Conservation (phyloP, 2,113 vertebrate species). For the Cisticola juncidis region DNA sequence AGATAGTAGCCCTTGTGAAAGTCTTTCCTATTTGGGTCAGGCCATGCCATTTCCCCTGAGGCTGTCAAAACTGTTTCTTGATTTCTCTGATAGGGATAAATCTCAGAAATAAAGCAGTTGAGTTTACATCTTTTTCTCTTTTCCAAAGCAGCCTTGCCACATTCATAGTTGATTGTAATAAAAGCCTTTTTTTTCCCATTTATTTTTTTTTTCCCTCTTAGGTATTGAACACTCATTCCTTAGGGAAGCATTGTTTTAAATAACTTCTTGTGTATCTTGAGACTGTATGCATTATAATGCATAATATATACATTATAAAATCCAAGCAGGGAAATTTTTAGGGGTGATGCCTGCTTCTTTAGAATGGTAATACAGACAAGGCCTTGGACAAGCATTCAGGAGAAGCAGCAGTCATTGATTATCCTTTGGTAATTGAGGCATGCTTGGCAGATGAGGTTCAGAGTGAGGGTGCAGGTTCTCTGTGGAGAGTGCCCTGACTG, state of each 20-base stretch:
- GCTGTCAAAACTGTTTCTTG: not conserved
- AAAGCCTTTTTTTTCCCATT: not conserved
- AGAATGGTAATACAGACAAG: not conserved
- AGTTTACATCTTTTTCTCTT: not conserved
- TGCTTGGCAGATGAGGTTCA: slow-evolving; percentile 57
- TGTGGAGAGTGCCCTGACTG: slow-evolving; percentile 42
- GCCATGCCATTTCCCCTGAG: not conserved
- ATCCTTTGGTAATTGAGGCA: slow-evolving; percentile 69
- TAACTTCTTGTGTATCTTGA: not conserved
- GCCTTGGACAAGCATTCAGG: slow-evolving; percentile 9
- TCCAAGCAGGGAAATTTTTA: not conserved
- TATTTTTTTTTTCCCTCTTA: not conserved
- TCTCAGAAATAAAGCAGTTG: not conserved
- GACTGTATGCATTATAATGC: too few species aligned
- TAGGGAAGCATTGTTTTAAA: not conserved
- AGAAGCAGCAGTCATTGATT: slow-evolving; percentile 50
- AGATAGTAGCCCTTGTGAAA: not conserved
- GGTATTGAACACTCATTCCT: not conserved
- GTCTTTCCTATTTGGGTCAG: not conserved
- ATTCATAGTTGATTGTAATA: not conserved
- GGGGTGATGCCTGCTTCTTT: not conserved
- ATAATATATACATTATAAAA: too few species aligned
- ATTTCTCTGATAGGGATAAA: not conserved
- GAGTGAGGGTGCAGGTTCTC: not conserved
- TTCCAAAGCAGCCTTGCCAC: not conserved